These are phyloP conservation scores for Eupeodes corollae DNA, from an alignment of 1,140 invertebrate genomes.

Conservation along the genomic window DNA sequence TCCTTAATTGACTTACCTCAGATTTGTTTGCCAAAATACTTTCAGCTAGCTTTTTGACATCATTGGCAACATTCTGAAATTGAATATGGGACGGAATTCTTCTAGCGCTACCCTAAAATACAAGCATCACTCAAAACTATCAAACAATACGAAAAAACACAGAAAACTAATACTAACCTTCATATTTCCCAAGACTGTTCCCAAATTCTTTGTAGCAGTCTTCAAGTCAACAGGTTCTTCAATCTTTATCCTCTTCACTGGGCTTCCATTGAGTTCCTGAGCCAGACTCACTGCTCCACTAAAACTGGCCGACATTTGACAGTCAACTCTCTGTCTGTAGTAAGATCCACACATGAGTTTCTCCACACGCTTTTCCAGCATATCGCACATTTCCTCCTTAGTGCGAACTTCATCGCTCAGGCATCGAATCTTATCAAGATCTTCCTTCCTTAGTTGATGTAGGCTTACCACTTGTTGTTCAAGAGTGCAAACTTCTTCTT, in stretches of 20 bases:
- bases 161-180: conserved; percentile 15
- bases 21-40: conserved; percentile 14
- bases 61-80: conserved; percentile 25
- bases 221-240: conserved; percentile 18
- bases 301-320: neutral
- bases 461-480: conserved; percentile 25
- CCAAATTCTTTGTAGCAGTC: conserved; percentile 20
- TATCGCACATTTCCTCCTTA: conserved; percentile 25
- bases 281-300: conserved; percentile 15
- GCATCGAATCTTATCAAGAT: conserved; percentile 19
- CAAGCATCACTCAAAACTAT: neutral
- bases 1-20: conserved; percentile 22
- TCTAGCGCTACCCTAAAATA: conserved; percentile 16
- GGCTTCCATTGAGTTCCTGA: conserved; percentile 27
- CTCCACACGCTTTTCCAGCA: conserved; percentile 18
- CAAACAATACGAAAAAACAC: neutral
- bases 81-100: conserved; percentile 26
- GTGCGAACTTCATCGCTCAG: conserved; percentile 29
- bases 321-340: neutral
- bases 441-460: conserved; percentile 11
- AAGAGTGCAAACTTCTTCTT: conserved; percentile 42
- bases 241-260: conserved; percentile 22
- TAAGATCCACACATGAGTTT: conserved; percentile 18
- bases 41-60: conserved; percentile 32
- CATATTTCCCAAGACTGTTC: conserved; percentile 19